Percentiles rank a stretch among this genome's conserved stretches.
Evolutionary conservation across 2,113 vertebrate genomes (phyloP).

Genomic region (Hypanus sabinus): DNA sequence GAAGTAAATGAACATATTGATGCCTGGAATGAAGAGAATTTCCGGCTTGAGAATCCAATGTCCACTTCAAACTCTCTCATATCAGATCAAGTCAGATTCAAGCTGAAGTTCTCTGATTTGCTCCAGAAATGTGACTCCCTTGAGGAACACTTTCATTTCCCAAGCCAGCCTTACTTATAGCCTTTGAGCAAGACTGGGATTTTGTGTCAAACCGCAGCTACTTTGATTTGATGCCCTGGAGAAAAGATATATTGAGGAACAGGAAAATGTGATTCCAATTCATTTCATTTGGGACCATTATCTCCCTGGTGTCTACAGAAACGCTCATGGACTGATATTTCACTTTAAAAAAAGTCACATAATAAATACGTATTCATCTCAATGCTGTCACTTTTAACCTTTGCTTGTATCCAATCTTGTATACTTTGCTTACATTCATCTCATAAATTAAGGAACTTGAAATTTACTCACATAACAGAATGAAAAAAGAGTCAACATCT

Average conservation of each 20-base stretch:
- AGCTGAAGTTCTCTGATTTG: background rate
- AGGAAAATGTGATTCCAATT: background rate
- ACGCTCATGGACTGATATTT: background rate
- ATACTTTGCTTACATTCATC: background rate
- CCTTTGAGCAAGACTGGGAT: conserved; percentile 11
- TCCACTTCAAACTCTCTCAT: background rate
- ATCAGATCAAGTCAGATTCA: background rate
- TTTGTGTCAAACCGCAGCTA: background rate
- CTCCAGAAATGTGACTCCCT: background rate
- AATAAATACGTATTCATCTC: background rate
- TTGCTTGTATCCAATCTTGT: background rate
- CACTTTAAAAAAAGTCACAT: background rate
- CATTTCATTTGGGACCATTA: background rate
- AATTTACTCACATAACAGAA: background rate
- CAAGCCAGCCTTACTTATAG: background rate
- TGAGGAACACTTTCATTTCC: conserved; percentile 4
- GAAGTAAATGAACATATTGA: background rate
- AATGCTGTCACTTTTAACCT: background rate
- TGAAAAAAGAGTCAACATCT: background rate
- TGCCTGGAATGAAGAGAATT: background rate
- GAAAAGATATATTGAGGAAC: background rate
- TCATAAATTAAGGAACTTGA: background rate
- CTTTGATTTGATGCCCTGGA: background rate
- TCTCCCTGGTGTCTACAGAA: background rate
- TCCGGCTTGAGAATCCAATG: background rate